Conservation (phyloP, 2,888 invertebrate species). For the Cynaeus angustus region DNA sequence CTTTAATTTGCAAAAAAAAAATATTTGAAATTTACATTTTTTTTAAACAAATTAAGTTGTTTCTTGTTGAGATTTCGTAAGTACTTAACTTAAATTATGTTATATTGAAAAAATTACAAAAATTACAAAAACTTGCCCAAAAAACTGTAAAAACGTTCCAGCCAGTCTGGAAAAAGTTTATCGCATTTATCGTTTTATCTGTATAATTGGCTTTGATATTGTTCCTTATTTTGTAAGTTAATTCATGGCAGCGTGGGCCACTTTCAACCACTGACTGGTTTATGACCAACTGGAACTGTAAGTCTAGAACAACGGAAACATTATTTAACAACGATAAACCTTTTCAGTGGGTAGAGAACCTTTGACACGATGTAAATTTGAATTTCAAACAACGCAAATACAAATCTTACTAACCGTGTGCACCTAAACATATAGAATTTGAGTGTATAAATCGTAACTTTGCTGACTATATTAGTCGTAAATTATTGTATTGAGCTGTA, state of each 20-base stretch:
- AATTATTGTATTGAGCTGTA: slow-evolving; percentile 1
- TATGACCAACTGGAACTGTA: slow-evolving; percentile 17
- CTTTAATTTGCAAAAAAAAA: too few species aligned
- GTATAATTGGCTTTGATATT: too few species aligned
- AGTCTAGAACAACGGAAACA: slow-evolving; percentile 17
- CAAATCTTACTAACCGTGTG: slow-evolving; percentile 24
- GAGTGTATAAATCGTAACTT: slow-evolving; percentile 26
- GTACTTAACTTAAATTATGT: too few species aligned
- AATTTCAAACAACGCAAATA: slow-evolving; percentile 46
- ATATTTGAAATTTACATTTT: too few species aligned
- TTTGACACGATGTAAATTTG: slow-evolving; percentile 38
- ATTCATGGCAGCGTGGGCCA: background rate
- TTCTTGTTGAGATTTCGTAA: too few species aligned
- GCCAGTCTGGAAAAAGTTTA: too few species aligned
- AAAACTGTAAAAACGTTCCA: too few species aligned
- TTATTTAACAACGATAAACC: slow-evolving; percentile 30
- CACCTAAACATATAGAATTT: slow-evolving; percentile 24
- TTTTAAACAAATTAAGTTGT: too few species aligned
- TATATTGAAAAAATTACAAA: too few species aligned
- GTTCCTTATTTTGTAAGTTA: background rate
- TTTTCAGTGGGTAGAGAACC: slow-evolving; percentile 14
- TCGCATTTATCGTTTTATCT: too few species aligned
- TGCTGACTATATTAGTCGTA: slow-evolving; percentile 22
- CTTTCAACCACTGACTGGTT: slow-evolving; percentile 9
- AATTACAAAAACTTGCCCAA: too few species aligned